Percentiles rank a stretch among this genome's conserved stretches.
Conservation (phyloP, 2,888 invertebrate species). For the Orthonychiurus folsomi region DNA sequence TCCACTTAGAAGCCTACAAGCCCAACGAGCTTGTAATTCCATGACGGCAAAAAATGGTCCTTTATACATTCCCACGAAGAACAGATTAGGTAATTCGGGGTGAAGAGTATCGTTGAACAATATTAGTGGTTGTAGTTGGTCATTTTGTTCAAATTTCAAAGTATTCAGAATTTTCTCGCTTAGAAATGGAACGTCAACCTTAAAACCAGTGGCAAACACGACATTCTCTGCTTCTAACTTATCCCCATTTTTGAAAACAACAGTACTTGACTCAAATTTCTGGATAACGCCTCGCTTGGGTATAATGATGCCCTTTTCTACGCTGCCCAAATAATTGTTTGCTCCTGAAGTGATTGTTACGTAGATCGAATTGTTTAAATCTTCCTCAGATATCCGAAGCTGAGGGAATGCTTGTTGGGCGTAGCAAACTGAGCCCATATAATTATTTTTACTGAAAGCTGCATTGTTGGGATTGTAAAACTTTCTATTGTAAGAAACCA, state of each 20-base stretch:
- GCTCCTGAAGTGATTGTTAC: background rate
- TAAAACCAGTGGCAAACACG: constrained; percentile 16
- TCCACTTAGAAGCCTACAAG: constrained; percentile 2
- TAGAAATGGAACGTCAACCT: constrained; percentile 7
- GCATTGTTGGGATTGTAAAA: background rate
- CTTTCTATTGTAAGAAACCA: background rate
- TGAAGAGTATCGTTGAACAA: constrained; percentile 5
- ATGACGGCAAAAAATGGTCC: constrained; percentile 14
- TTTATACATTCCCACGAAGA: constrained; percentile 17
- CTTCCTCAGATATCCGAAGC: background rate
- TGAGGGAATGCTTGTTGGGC: background rate
- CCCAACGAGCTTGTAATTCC: constrained; percentile 16
- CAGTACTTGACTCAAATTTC: background rate
- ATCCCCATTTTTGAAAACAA: constrained; percentile 10
- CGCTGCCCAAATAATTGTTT: background rate
- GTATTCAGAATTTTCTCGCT: background rate
- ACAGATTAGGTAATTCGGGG: constrained; percentile 11
- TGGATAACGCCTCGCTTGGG: background rate
- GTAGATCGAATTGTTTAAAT: background rate
- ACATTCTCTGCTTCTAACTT: constrained; percentile 6
- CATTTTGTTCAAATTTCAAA: constrained; percentile 6
- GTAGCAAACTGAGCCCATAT: background rate
- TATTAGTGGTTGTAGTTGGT: background rate
- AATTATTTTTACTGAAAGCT: background rate
- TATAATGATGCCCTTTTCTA: background rate